Evolutionary conservation across 1,140 invertebrate species (phyloP).

Genomic region (Lineus longissimus): DNA sequence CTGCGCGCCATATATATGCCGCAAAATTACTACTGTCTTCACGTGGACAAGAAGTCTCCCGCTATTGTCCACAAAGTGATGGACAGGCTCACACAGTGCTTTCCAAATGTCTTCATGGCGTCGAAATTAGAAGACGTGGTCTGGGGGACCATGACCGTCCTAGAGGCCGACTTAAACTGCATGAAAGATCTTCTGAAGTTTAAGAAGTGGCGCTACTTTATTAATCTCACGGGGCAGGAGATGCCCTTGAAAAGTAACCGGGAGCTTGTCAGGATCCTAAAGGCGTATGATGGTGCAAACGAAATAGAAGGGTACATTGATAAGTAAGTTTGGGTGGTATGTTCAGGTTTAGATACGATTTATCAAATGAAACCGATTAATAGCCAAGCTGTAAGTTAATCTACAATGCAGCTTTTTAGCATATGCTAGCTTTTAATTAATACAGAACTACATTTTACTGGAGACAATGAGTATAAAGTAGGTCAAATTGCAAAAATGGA

Average conservation of each 20-base stretch:
- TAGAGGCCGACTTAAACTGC: constrained; percentile 18
- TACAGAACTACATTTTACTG: too few species aligned
- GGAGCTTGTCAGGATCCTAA: constrained; percentile 23
- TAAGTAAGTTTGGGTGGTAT: background rate
- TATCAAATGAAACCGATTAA: too few species aligned
- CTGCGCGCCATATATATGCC: constrained; percentile 43
- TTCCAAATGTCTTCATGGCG: constrained; percentile 22
- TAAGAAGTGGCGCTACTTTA: constrained; percentile 30
- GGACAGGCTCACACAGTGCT: constrained; percentile 23
- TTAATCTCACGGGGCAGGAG: constrained; percentile 29
- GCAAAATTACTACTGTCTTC: constrained; percentile 52
- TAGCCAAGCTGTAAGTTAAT: too few species aligned
- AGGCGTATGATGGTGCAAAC: constrained; percentile 19
- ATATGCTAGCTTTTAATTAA: too few species aligned
- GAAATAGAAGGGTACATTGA: constrained; percentile 10
- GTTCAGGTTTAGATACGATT: too few species aligned
- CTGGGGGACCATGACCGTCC: constrained; percentile 9
- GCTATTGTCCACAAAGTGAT: constrained; percentile 22
- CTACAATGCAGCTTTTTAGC: too few species aligned
- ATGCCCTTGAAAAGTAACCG: constrained; percentile 26
- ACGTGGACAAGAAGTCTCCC: constrained; percentile 37
- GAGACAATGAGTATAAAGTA: too few species aligned
- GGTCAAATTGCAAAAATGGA: too few species aligned
- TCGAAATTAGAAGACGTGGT: constrained; percentile 11
- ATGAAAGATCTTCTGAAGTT: constrained; percentile 13